A percentile compares a stretch with the other conserved stretches of the same genome.
These are phyloP conservation scores for Lynx canadensis DNA, from an alignment of 2,113 vertebrate genomes.

Conservation along the genomic window DNA sequence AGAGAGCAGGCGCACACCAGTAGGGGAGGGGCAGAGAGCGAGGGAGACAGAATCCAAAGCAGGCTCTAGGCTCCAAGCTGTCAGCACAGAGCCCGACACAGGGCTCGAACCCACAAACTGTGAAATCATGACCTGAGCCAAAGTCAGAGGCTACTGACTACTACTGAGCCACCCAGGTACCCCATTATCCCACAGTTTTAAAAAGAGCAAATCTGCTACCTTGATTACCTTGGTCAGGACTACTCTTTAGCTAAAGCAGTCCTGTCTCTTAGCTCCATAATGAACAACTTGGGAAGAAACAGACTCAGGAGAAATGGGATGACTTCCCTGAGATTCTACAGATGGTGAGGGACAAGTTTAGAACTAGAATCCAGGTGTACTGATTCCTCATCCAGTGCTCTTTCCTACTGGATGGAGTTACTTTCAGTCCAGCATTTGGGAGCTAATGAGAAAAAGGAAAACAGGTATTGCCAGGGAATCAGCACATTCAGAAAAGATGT, in stretches of 20 bases:
- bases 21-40: too few relatives aligned
- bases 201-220: neutral
- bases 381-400: neutral
- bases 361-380: neutral
- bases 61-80: too few relatives aligned
- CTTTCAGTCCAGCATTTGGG: neutral
- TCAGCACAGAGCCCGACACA: too few relatives aligned
- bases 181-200: neutral
- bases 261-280: neutral
- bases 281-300: neutral
- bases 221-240: neutral
- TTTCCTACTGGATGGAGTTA: neutral
- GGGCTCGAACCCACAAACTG: too few relatives aligned
- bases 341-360: neutral
- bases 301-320: neutral
- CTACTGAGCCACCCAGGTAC: too few relatives aligned
- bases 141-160: too few relatives aligned
- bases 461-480: neutral
- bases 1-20: too few relatives aligned
- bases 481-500: neutral
- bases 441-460: constrained; percentile 4
- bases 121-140: too few relatives aligned
- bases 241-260: neutral
- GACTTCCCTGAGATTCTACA: neutral
- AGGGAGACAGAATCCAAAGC: too few relatives aligned